These are phyloP conservation scores for Ecdyonurus torrentis DNA, from an alignment of 2,888 invertebrate species.

Conservation along the genomic window DNA sequence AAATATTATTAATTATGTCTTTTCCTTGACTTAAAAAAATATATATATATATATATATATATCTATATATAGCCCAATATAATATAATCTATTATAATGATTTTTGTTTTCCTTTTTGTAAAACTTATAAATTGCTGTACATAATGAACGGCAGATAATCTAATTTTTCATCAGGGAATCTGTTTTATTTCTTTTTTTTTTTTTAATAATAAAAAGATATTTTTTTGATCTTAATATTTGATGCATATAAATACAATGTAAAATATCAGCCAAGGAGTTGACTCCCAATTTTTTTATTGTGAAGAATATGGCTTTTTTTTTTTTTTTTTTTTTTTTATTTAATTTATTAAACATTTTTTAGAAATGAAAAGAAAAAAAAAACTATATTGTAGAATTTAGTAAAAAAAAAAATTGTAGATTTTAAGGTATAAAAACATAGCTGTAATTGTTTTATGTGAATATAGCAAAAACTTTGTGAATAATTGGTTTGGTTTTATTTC, in stretches of 20 bases:
- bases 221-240: background rate
- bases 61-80: no score
- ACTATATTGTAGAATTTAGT: background rate
- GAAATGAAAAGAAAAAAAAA: background rate
- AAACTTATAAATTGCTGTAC: constrained; percentile 6
- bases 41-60: no score
- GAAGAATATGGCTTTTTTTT: constrained; percentile 10
- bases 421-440: constrained; percentile 4
- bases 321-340: no score
- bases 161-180: constrained; percentile 9
- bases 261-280: background rate
- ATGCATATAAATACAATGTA: background rate
- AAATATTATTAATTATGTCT: background rate
- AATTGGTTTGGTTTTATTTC: background rate
- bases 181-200: background rate
- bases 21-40: background rate
- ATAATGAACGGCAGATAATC: constrained; percentile 7
- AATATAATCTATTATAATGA: no score
- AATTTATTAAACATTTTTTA: background rate
- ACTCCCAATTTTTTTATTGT: constrained; percentile 4
- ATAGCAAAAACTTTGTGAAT: constrained; percentile 11
- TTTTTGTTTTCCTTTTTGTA: constrained; percentile 5
- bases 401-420: background rate
- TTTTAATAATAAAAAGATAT: background rate
- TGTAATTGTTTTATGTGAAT: constrained; percentile 12